Conservation (phyloP, 64 coral and sea anemone genomes). For the Dendronephthya gigantea region DNA sequence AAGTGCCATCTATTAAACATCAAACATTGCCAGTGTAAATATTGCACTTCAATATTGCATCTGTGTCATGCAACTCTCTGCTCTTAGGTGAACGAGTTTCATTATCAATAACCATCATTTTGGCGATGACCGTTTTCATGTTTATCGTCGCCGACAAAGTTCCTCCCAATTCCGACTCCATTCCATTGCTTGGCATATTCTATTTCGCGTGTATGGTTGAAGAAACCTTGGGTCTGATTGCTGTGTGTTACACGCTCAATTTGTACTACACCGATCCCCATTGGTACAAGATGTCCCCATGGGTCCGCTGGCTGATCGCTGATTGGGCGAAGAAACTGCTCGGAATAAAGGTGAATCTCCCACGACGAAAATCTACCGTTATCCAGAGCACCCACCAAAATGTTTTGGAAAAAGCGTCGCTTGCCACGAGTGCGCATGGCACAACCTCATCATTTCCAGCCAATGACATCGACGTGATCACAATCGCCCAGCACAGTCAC, state of each 20-base stretch:
- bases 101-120: background rate
- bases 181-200: background rate
- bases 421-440: background rate
- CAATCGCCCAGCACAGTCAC: background rate
- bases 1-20: no score
- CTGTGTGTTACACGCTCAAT: background rate
- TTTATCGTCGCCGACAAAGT: background rate
- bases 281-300: background rate
- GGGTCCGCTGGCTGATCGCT: background rate
- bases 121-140: background rate
- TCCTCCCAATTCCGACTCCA: background rate
- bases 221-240: background rate
- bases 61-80: background rate
- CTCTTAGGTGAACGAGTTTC: background rate
- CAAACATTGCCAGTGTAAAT: background rate
- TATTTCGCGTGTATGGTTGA: background rate
- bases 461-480: background rate
- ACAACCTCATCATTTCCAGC: no score
- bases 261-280: background rate
- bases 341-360: background rate
- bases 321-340: background rate
- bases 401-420: background rate
- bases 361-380: background rate
- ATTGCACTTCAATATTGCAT: background rate
- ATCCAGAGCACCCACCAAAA: background rate